Conservation (phyloP, 2,888 invertebrate species). For the Tanytarsus gracilentus region DNA sequence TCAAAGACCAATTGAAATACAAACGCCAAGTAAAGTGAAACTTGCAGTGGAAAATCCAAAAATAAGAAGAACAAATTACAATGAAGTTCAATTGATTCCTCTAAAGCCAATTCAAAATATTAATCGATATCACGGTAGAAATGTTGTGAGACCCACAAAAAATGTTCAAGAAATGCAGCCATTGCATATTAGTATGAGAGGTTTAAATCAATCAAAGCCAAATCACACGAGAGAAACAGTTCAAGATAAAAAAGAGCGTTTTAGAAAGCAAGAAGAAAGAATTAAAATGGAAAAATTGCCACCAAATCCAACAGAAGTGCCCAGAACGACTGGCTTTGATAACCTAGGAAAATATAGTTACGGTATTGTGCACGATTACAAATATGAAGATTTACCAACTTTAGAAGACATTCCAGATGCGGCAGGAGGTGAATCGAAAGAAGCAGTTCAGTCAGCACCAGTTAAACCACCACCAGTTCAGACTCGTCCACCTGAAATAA, state of each 20-base stretch:
- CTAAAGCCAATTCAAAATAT: no score
- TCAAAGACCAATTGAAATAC: no score
- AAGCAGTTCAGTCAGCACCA: neutral
- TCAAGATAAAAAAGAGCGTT: neutral
- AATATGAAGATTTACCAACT: neutral
- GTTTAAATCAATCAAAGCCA: neutral
- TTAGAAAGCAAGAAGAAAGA: neutral
- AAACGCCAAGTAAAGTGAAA: neutral
- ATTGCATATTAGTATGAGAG: neutral
- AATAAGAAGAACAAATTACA: neutral
- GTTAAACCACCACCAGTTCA: neutral
- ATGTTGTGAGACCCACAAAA: neutral
- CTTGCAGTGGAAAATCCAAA: neutral
- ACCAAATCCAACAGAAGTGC: neutral
- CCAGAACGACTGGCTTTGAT: conserved; percentile 15
- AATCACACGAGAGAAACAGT: neutral
- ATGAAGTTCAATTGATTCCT: no score
- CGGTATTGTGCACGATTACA: neutral
- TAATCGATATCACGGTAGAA: no score
- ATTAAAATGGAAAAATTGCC: conserved; percentile 19
- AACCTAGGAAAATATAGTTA: conserved; percentile 23
- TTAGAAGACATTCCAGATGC: neutral
- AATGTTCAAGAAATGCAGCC: conserved; percentile 22
- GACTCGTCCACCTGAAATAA: neutral
- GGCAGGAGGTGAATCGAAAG: neutral